Evolutionary conservation across 2,888 invertebrate genomes (phyloP).

Genomic region (Drosophila peninsularis): DNA sequence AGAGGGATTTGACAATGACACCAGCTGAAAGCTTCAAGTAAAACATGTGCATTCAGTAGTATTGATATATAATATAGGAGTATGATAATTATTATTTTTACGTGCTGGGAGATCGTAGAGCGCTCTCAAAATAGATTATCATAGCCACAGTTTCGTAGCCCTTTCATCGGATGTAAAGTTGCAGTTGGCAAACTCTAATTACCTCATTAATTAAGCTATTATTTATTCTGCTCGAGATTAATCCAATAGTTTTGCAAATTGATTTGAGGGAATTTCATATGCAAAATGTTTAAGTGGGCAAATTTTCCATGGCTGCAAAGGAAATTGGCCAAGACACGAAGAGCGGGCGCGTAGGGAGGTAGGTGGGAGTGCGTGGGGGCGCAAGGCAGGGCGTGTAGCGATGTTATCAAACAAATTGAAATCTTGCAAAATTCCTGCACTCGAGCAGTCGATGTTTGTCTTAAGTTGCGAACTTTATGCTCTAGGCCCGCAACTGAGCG

Average conservation of each 20-base stretch:
- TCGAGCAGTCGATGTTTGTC: conserved; percentile 52
- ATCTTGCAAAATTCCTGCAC: conserved; percentile 68
- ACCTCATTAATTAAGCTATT: neutral
- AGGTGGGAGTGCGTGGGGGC: neutral
- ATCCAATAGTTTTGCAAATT: conserved; percentile 9
- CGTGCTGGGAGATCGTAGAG: too few species aligned
- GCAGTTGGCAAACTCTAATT: neutral
- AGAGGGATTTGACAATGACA: conserved; percentile 4
- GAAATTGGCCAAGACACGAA: conserved; percentile 29
- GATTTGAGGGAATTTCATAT: conserved; percentile 9
- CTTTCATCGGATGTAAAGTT: too few species aligned
- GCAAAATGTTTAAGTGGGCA: conserved; percentile 17
- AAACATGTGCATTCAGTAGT: too few species aligned
- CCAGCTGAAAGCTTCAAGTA: neutral
- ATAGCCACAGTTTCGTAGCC: too few species aligned
- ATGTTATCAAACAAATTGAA: conserved; percentile 76
- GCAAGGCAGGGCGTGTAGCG: conserved; percentile 4
- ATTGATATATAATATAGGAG: too few species aligned
- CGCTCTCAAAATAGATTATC: too few species aligned
- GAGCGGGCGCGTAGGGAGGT: conserved; percentile 1
- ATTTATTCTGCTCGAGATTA: neutral
- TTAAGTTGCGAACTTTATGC: conserved; percentile 36
- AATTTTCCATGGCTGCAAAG: conserved; percentile 7
- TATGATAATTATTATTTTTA: too few species aligned
- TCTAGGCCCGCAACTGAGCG: conserved; percentile 19